phyloP scores from a whole-genome alignment of 92 coral and sea anemone genomes.

The Bergia sp. region DNA sequence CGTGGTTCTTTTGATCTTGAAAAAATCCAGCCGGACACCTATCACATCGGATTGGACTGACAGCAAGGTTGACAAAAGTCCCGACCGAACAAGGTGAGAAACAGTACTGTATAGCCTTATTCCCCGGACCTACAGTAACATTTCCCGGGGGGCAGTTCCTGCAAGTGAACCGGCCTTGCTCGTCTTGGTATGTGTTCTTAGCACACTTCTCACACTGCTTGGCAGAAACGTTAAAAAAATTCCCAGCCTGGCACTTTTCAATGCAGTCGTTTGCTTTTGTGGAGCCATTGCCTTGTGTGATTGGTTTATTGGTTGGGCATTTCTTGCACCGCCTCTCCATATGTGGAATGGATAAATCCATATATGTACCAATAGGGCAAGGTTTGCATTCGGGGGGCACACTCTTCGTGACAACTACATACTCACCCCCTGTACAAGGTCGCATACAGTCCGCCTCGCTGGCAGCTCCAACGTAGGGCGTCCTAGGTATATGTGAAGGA shows the following conservation, averaged over 20 bases:
- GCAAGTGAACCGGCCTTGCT: conserved; percentile 16
- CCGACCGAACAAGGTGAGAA: conserved; percentile 35
- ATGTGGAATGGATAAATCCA: conserved; percentile 10
- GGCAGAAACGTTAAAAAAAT: conserved; percentile 15
- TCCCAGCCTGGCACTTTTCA: conserved; percentile 14
- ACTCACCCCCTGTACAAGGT: conserved; percentile 30
- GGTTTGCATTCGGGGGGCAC: conserved; percentile 18
- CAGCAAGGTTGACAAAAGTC: conserved; percentile 15
- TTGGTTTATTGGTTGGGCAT: conserved; percentile 23
- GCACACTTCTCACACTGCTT: conserved; percentile 27
- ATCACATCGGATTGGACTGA: conserved; percentile 23
- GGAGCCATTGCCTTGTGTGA: conserved; percentile 37
- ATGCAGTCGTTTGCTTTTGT: conserved; percentile 29
- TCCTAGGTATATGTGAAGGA: neutral
- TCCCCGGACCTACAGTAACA: conserved; percentile 26
- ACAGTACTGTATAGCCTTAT: neutral
- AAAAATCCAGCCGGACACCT: conserved; percentile 13
- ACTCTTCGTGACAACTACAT: conserved; percentile 10
- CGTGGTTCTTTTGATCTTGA: conserved; percentile 32
- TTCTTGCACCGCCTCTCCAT: conserved; percentile 22
- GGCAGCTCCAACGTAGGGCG: conserved; percentile 31
- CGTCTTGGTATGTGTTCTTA: conserved; percentile 35
- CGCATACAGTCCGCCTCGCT: conserved; percentile 27
- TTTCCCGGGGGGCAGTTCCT: conserved; percentile 20
- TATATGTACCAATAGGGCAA: conserved; percentile 34